Evolutionary conservation across 2,113 vertebrate species (phyloP).

Genomic region (Aldabrachelys gigantea): DNA sequence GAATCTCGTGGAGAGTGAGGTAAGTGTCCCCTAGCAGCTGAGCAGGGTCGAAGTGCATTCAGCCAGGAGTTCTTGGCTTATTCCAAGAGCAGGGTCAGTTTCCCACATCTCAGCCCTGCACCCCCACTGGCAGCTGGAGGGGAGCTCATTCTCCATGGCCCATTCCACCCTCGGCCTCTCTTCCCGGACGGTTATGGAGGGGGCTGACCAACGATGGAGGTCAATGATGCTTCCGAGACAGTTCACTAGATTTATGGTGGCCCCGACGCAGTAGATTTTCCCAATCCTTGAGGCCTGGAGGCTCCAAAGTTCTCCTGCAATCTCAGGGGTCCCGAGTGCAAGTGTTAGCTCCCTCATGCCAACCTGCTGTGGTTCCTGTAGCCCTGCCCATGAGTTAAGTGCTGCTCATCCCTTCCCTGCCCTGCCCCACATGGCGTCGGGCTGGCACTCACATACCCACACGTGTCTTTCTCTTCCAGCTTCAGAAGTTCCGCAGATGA

Average conservation of each 20-base stretch:
- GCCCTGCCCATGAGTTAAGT: background rate
- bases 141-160: background rate
- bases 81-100: background rate
- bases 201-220: background rate
- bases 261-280: background rate
- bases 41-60: too few species aligned
- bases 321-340: background rate
- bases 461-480: constrained; percentile 12
- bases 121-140: background rate
- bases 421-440: too few species aligned
- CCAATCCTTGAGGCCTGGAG: background rate
- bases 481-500: constrained; percentile 72
- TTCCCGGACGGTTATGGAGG: background rate
- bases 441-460: background rate
- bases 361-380: background rate
- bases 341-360: too few species aligned
- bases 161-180: background rate
- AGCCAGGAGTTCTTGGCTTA: too few species aligned
- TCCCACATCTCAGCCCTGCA: background rate
- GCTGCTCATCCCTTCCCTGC: background rate
- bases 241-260: background rate
- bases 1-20: constrained; percentile 89
- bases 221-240: background rate
- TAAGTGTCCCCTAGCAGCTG: constrained; percentile 22
- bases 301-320: too few species aligned